Evolutionary conservation across 2,888 invertebrate species (phyloP), one percentile per base, ranked within the genome.

Genomic region (Lingula anatina): DNA sequence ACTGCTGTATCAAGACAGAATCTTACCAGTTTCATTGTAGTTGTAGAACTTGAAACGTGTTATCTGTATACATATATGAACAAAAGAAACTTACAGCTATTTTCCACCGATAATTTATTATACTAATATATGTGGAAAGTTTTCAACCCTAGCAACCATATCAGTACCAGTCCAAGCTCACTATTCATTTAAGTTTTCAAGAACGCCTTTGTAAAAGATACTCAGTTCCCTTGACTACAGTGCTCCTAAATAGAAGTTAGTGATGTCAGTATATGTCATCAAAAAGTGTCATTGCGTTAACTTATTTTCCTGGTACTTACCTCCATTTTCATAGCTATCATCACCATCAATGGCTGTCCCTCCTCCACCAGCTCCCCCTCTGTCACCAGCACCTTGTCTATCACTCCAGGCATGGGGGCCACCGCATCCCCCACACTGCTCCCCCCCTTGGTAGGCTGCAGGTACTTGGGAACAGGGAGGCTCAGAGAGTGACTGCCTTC

Each of bases 311-410:
- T n/a, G n/a, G 31, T 12, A 36, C 51, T 73, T 70, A 84, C 84
- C 81, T 99, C 99, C 99, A 99, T 99, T 81, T 99, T 99, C 99
- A 99, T 99, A 0, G 99, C 99, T 57, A 95, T 93, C 70, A 99
- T 86, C 40, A 96, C 88, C 53, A 96, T 86, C 2, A 99, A 80
- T 0, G 90, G 86, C 71, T 97, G 93, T 0, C 95, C 96, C 71
- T 85, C 84, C 56, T 85, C 84, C 3, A 99, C 93, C 65, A 73
- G 60, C 64, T 93, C 88, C 0, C 94, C 95, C 24, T 83, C 80
- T 53, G 83, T 82, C 2, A 97, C 92, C 21, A 31, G 91, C 84
- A 97, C 80, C 75, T 90, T 91, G 70, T 97, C 95, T 38, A 99
- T 81, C 18, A 96, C 86, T 1, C 99, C 99, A 0, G 97, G 97